A percentile compares a stretch with the other conserved stretches of the same genome.
Evolutionary conservation across 1,140 invertebrate genomes (phyloP).

Genomic region (Ooceraea biroi): DNA sequence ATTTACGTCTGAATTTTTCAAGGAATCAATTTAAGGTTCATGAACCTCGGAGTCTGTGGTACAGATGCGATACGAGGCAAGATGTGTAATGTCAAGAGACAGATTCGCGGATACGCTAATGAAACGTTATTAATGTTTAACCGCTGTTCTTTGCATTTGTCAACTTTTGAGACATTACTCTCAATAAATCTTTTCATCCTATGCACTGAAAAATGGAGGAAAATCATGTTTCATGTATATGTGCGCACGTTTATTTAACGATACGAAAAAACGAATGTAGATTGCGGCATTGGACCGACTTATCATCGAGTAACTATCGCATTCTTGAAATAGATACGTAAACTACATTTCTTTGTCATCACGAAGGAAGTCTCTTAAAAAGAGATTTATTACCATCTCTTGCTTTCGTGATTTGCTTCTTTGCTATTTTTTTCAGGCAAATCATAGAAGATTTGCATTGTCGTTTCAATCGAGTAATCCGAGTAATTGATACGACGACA

Average conservation of each 20-base stretch:
- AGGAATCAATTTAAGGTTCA: constrained; percentile 30
- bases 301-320: neutral
- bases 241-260: neutral
- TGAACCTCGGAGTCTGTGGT: constrained; percentile 18
- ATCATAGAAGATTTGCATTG: constrained; percentile 24
- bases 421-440: neutral
- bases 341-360: neutral
- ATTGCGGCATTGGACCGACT: neutral
- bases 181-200: constrained; percentile 8
- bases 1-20: constrained; percentile 49
- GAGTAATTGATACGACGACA: neutral
- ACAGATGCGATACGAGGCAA: neutral
- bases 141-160: neutral
- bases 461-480: constrained; percentile 7
- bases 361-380: neutral
- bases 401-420: neutral
- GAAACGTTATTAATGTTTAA: constrained; percentile 2
- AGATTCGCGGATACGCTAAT: neutral
- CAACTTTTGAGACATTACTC: neutral
- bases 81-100: constrained; percentile 7
- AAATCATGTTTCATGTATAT: neutral
- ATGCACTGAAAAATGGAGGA: neutral
- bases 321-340: constrained; percentile 1
- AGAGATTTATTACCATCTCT: neutral
- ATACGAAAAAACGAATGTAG: constrained; percentile 21